Evolutionary conservation across 2,888 invertebrate species (phyloP).

Genomic region (Ophion obscuratus): DNA sequence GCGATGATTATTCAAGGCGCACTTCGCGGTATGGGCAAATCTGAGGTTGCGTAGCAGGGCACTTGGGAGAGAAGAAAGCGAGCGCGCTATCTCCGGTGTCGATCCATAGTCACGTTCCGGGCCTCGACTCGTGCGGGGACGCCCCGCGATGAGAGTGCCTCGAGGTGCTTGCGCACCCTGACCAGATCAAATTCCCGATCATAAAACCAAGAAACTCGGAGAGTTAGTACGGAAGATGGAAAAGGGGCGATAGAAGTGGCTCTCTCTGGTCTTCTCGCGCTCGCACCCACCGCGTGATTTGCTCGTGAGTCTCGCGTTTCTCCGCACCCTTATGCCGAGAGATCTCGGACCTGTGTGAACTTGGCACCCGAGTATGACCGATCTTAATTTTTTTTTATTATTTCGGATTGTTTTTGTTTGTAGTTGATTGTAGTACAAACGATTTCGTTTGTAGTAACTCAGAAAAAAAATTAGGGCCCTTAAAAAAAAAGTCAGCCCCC

Average conservation of each 20-base stretch:
- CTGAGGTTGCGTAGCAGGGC: slow-evolving; percentile 22
- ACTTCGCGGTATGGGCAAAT: slow-evolving; percentile 15
- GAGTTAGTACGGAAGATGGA: slow-evolving; percentile 43
- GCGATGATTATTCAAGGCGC: slow-evolving; percentile 32
- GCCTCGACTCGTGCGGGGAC: slow-evolving; percentile 42
- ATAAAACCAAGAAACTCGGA: slow-evolving; percentile 68
- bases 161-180: slow-evolving; percentile 53
- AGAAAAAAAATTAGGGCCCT: no score
- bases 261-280: slow-evolving; percentile 18
- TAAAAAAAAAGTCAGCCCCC: no score
- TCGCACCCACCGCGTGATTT: not conserved
- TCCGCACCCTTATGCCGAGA: slow-evolving; percentile 11
- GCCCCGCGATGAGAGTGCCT: slow-evolving; percentile 52
- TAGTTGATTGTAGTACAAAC: no score
- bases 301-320: slow-evolving; percentile 26
- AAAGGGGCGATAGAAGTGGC: slow-evolving; percentile 39
- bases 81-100: slow-evolving; percentile 57
- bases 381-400: no score
- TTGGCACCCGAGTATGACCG: no score
- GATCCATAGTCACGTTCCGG: slow-evolving; percentile 69
- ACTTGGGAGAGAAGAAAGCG: slow-evolving; percentile 19
- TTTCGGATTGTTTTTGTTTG: no score
- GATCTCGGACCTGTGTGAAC: no score
- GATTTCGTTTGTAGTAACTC: no score
- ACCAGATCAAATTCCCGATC: slow-evolving; percentile 74